phyloP scores from a whole-genome alignment of 92 coral and sea anemone genomes.

The Parazoanthus darwini region DNA sequence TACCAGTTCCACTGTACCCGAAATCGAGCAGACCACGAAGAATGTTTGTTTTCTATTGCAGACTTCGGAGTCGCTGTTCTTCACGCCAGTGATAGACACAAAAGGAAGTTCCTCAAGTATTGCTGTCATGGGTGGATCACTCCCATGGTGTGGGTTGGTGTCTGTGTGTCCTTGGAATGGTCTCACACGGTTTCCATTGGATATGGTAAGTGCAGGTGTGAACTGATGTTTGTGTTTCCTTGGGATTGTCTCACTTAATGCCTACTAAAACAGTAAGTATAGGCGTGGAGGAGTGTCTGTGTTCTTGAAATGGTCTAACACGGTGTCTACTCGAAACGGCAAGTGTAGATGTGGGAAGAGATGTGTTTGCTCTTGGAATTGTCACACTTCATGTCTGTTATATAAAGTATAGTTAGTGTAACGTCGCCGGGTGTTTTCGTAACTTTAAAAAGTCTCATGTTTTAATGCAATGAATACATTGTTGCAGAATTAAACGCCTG shows the following conservation, averaged over 20 bases:
- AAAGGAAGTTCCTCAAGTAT: neutral
- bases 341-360: neutral
- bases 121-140: slow-evolving; percentile 3
- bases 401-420: too few relatives aligned
- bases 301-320: neutral
- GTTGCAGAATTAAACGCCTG: too few relatives aligned
- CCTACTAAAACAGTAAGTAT: neutral
- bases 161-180: neutral
- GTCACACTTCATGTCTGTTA: neutral
- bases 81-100: neutral
- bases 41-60: neutral
- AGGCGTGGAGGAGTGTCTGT: neutral
- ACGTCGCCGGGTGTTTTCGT: too few relatives aligned
- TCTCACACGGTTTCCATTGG: neutral
- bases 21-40: neutral
- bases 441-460: too few relatives aligned
- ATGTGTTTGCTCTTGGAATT: neutral
- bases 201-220: neutral
- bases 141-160: neutral
- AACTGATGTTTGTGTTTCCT: neutral
- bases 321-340: neutral
- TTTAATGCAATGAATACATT: too few relatives aligned
- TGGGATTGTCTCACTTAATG: neutral
- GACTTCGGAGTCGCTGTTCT: neutral
- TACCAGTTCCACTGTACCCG: too few relatives aligned